These are phyloP conservation scores for Heterochromis multidens DNA, from an alignment of 2,113 vertebrate species.

Conservation along the genomic window DNA sequence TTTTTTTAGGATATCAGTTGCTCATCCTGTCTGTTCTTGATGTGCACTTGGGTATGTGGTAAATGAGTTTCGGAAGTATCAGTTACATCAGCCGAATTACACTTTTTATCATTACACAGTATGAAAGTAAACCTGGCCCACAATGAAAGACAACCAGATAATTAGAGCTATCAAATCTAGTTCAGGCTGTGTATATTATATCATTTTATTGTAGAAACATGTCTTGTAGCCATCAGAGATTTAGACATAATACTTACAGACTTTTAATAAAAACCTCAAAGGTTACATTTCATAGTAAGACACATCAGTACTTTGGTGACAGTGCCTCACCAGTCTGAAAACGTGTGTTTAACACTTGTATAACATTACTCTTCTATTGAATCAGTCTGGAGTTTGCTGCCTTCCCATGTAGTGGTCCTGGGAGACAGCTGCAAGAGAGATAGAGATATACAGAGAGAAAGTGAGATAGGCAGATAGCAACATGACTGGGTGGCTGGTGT, in stretches of 20 bases:
- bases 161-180: background rate
- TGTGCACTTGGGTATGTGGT: background rate
- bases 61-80: background rate
- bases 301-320: background rate
- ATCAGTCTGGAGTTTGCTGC: background rate
- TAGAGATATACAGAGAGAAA: background rate
- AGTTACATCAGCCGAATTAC: background rate
- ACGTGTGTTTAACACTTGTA: background rate
- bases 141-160: background rate
- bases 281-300: background rate
- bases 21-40: background rate
- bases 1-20: background rate
- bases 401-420: background rate
- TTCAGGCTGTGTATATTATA: background rate
- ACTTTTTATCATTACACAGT: background rate
- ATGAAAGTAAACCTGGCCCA: background rate
- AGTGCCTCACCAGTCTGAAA: background rate
- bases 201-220: background rate
- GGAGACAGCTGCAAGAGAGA: background rate
- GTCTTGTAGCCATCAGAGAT: background rate
- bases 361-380: background rate
- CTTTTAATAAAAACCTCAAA: background rate
- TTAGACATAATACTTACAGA: background rate
- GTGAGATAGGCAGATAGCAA: background rate
- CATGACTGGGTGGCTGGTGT: conserved; percentile 1